Conservation (phyloP, 2,113 vertebrate genomes). For the Dicrurus megarhynchus region DNA sequence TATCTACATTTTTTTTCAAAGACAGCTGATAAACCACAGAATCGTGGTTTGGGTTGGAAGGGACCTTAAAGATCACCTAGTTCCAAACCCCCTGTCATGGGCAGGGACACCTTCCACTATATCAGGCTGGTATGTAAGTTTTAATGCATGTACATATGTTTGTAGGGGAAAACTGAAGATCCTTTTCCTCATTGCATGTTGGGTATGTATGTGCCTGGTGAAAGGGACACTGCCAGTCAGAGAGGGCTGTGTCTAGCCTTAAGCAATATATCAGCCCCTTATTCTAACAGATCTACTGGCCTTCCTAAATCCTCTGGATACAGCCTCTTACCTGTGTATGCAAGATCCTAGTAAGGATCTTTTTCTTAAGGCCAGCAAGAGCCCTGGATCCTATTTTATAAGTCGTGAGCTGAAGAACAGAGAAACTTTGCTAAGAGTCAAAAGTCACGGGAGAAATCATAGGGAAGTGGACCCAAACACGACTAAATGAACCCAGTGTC, state of each 20-base stretch:
- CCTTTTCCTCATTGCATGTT: background rate
- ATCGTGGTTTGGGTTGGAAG: background rate
- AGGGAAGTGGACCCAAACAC: background rate
- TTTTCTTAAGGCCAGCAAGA: background rate
- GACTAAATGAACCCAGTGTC: background rate
- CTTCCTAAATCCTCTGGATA: background rate
- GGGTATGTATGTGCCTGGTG: background rate
- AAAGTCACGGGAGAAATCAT: background rate
- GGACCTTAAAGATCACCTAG: background rate
- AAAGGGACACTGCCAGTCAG: background rate
- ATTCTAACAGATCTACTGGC: background rate
- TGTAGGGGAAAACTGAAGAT: background rate
- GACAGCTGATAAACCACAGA: background rate
- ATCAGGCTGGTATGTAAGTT: background rate
- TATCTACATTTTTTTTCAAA: background rate
- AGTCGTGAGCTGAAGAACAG: background rate
- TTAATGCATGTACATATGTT: background rate
- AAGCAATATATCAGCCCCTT: background rate
- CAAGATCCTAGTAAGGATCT: background rate
- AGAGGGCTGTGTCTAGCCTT: background rate
- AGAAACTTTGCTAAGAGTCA: fast-evolving
- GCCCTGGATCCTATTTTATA: background rate
- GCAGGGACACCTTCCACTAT: background rate
- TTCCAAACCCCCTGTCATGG: background rate
- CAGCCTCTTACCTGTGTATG: background rate